Conservation (phyloP, 2,888 invertebrate genomes). For the Mechanitis messenoides region DNA sequence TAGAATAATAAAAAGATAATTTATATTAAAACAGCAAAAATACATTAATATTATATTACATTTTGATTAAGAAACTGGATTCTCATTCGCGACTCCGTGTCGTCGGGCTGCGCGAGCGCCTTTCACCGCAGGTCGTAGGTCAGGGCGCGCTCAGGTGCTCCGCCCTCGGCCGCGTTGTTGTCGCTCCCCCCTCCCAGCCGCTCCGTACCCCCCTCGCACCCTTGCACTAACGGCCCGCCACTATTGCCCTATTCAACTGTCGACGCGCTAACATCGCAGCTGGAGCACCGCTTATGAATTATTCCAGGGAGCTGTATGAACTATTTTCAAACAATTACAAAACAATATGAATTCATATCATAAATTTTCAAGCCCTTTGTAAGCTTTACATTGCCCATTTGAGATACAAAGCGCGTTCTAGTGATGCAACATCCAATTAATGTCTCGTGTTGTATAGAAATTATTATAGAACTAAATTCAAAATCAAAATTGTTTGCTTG, state of each 20-base stretch:
- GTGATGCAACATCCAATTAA: slow-evolving; percentile 12
- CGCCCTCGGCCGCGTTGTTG: slow-evolving; percentile 55
- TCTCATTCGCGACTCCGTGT: slow-evolving; percentile 60
- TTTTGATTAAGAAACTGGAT: slow-evolving; percentile 45
- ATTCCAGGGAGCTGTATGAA: slow-evolving; percentile 56
- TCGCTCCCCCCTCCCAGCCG: slow-evolving; percentile 36
- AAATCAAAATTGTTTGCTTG: not conserved
- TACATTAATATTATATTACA: slow-evolving; percentile 21
- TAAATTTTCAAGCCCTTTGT: slow-evolving; percentile 65
- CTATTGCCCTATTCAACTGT: slow-evolving; percentile 73
- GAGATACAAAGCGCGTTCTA: slow-evolving; percentile 5
- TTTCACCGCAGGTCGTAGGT: slow-evolving; percentile 76
- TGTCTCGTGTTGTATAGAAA: slow-evolving; percentile 6
- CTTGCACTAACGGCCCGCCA: slow-evolving; percentile 56
- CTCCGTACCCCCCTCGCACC: slow-evolving; percentile 34
- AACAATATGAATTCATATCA: slow-evolving; percentile 68
- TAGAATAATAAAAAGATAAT: not conserved
- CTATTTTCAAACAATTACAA: slow-evolving; percentile 70
- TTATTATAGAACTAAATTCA: not conserved
- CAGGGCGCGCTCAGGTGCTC: slow-evolving; percentile 77
- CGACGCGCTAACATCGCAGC: slow-evolving; percentile 60
- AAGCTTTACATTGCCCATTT: slow-evolving; percentile 23
- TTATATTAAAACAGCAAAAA: not conserved
- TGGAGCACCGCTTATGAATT: slow-evolving; percentile 71
- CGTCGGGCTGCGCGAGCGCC: slow-evolving; percentile 64